A percentile compares a stretch with the other conserved stretches of the same genome.
Evolutionary conservation across 2,888 invertebrate species (phyloP).

Genomic region (Morinoia aosen): DNA sequence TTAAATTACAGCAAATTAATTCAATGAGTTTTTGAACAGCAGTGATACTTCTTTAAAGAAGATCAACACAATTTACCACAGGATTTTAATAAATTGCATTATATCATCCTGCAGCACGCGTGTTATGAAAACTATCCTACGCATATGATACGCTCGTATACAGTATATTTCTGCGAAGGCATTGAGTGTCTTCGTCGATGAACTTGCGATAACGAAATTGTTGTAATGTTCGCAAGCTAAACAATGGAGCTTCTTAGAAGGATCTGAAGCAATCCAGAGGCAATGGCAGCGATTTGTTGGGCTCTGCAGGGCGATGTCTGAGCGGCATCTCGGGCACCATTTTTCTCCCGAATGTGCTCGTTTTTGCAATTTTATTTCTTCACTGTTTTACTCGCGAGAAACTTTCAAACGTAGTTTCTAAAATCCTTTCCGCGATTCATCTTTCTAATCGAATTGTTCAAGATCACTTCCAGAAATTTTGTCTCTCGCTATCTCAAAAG

Average conservation of each 20-base stretch:
- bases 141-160: background rate
- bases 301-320: background rate
- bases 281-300: constrained; percentile 49
- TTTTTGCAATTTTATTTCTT: background rate
- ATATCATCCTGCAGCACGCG: too few species aligned
- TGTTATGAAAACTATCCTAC: too few species aligned
- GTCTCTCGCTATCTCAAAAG: background rate
- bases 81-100: too few species aligned
- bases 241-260: constrained; percentile 37
- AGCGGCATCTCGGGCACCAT: background rate
- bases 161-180: background rate
- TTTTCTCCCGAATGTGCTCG: background rate
- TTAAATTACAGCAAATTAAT: too few species aligned
- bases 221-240: background rate
- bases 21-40: too few species aligned
- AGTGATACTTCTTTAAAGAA: too few species aligned
- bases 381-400: background rate
- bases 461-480: background rate
- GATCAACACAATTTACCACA: too few species aligned
- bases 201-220: background rate
- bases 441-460: background rate
- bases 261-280: constrained; percentile 10
- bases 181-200: background rate
- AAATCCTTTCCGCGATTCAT: background rate
- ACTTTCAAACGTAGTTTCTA: background rate